Evolutionary conservation across 2,888 invertebrate species (phyloP).

Genomic region (Scaeva pyrastri): DNA sequence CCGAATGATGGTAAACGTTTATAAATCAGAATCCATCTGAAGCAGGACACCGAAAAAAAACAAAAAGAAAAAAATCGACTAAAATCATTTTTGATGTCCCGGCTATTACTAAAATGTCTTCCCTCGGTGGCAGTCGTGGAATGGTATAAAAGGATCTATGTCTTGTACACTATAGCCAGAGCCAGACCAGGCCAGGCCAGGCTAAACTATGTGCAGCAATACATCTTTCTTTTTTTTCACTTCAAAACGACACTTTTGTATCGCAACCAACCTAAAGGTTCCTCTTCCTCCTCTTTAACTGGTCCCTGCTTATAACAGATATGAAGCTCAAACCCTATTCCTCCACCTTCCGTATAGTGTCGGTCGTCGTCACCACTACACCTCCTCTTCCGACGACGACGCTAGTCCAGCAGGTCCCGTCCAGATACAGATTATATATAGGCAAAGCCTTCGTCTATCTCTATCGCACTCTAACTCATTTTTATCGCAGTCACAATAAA

Average conservation of each 20-base stretch:
- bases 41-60: background rate
- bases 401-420: background rate
- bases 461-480: conserved; percentile 43
- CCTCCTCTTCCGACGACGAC: background rate
- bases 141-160: background rate
- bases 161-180: conserved; percentile 9
- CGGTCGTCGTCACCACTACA: background rate
- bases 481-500: conserved; percentile 70
- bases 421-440: conserved; percentile 7
- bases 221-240: background rate
- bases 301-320: background rate
- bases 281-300: background rate
- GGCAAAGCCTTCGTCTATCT: background rate
- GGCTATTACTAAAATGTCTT: conserved; percentile 33
- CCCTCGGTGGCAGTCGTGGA: background rate
- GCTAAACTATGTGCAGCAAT: conserved; percentile 12
- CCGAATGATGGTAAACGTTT: conserved; percentile 8
- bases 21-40: conserved; percentile 14
- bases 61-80: background rate
- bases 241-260: conserved; percentile 29
- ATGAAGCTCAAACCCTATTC: background rate
- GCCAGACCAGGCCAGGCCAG: background rate
- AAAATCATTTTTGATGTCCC: conserved; percentile 38
- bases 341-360: background rate
- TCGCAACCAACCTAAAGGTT: conserved; percentile 21